These are phyloP conservation scores for Chlamydotis undulata DNA, from an alignment of 2,113 vertebrate species.

Conservation along the genomic window DNA sequence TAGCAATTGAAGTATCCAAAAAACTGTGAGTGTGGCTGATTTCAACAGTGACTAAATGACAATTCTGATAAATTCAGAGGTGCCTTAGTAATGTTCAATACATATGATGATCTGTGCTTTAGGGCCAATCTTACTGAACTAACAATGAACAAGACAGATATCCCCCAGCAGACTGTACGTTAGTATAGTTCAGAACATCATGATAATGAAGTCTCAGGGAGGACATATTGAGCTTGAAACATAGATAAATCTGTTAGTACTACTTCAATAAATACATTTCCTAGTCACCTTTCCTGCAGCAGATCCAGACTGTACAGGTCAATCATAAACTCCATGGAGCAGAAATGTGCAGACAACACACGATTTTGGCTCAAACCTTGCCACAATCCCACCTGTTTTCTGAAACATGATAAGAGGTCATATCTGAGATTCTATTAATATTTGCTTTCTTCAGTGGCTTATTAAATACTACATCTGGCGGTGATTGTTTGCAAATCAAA, in stretches of 20 bases:
- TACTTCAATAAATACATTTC: neutral
- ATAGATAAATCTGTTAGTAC: neutral
- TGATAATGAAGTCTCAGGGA: neutral
- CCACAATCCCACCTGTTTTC: neutral
- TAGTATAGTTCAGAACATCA: neutral
- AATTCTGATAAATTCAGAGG: neutral
- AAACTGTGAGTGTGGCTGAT: neutral
- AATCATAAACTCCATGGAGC: neutral
- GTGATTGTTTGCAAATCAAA: neutral
- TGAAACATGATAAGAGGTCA: rapidly evolving
- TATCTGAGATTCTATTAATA: neutral
- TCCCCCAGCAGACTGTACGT: neutral
- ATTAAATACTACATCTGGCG: neutral
- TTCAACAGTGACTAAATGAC: neutral
- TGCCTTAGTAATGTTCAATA: neutral
- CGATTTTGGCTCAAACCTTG: neutral
- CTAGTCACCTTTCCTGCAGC: neutral
- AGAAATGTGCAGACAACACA: neutral
- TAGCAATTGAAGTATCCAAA: neutral
- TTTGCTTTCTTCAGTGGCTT: neutral
- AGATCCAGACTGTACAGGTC: neutral
- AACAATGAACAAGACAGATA: neutral
- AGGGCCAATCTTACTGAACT: neutral
- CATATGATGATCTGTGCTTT: neutral
- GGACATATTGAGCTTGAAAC: neutral